Base-by-base conservation (phyloP, 2,888 invertebrate genomes). In the Melitaea athalia region DNA sequence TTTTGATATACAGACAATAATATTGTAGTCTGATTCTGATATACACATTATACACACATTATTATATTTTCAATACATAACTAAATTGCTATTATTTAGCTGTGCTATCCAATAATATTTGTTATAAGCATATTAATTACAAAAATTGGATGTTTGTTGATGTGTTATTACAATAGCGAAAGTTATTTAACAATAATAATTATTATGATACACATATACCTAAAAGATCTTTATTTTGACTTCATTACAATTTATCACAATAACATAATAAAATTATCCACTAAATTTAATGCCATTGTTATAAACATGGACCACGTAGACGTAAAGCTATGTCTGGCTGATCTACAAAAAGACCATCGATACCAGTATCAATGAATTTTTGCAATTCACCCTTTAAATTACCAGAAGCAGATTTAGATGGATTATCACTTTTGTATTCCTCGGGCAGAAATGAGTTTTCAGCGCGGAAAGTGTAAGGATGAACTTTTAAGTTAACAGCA, bases 381-480 rank as follows among this genome's bases (percentile, higher is more conserved):
- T 72, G 77, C 12, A 90, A 69, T 73, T 92, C 92, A 11, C 87
- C 86, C 17, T 67, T 80, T 55, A 85, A 79, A 67, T 92, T 77
- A 12, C 92, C 92, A 15, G 84, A 78, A 4, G 84, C 85, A 47
- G 77, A 74, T 17, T 76, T 76, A 0, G 83, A 83, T 5, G 77
- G 31, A 50, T 85, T 82, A 3, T 76, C 74, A 59, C 81, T 86
- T 11, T 79, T 82, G 67, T 83, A 91, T 68, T 92, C 90, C 10
- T 77, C 78, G 5, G 92, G 92, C 1, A 92, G 79, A 71, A 76
- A 92, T 0, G 68, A 47, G 66, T 91, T 91, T 73, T 92, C 92
- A 17, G 91, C 85, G 0, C 92, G 83, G 71, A 91, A 91, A 0
- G 92, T 92, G 71, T 86, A 92, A 0, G 91, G 90, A 62, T 92